phyloP scores from a whole-genome alignment of 2,113 vertebrate genomes.

The Pomatorhinus ruficollis region DNA sequence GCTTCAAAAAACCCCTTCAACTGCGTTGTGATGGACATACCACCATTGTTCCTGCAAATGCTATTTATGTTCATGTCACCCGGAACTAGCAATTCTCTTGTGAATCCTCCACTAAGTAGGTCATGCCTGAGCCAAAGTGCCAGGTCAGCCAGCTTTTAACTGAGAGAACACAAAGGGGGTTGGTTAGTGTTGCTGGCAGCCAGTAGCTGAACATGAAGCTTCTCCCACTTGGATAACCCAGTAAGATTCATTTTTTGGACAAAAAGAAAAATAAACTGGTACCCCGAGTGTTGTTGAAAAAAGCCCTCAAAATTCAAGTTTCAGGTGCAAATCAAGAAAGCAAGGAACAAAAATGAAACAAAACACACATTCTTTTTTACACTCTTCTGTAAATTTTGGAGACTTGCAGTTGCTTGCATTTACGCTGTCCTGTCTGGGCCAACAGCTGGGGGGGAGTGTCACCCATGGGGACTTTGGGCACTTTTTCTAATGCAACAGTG shows the following conservation, averaged over 20 bases:
- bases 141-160: background rate
- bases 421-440: background rate
- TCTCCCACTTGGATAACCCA: background rate
- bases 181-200: background rate
- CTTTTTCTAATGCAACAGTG: background rate
- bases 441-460: rapidly evolving
- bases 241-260: background rate
- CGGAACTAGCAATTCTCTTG: background rate
- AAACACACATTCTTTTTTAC: background rate
- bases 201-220: background rate
- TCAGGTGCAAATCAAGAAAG: background rate
- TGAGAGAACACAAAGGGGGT: background rate
- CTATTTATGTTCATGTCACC: background rate
- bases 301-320: background rate
- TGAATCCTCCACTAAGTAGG: background rate
- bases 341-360: background rate
- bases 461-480: background rate
- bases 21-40: background rate
- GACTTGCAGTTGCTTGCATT: background rate
- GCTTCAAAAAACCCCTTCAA: background rate
- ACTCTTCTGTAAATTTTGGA: background rate
- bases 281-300: background rate
- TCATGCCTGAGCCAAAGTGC: background rate
- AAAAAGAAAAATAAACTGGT: background rate
- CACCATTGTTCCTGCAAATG: background rate